These are phyloP conservation scores for Neoniphon sammara DNA, from an alignment of 2,797 vertebrate species.

Conservation along the genomic window DNA sequence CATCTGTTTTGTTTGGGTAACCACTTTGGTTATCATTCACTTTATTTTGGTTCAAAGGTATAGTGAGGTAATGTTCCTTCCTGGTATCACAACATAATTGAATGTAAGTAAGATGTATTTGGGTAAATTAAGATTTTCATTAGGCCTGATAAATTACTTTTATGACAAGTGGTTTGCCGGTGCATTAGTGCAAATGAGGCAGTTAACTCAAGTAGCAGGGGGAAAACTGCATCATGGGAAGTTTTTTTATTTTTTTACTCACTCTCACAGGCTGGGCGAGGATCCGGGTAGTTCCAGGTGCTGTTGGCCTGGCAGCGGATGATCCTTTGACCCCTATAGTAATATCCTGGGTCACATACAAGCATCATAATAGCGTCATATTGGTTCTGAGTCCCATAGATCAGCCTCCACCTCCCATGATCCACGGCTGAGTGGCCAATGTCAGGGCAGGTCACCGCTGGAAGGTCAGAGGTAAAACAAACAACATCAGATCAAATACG, in stretches of 20 bases:
- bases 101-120: slow-evolving; percentile 23
- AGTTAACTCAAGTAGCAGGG: neutral
- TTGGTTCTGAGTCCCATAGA: slow-evolving; percentile 94
- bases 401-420: slow-evolving; percentile 95
- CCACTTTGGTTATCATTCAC: slow-evolving; percentile 3
- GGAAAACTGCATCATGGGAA: neutral
- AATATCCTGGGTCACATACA: slow-evolving; percentile 96
- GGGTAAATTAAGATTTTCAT: slow-evolving; percentile 19
- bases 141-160: slow-evolving; percentile 26
- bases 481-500: neutral
- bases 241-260: slow-evolving; percentile 74
- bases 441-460: slow-evolving; percentile 93
- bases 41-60: slow-evolving; percentile 33
- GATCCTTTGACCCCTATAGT: slow-evolving; percentile 93
- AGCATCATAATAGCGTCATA: slow-evolving; percentile 96
- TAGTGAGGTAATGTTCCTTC: neutral
- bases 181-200: neutral
- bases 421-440: slow-evolving; percentile 90
- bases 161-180: neutral
- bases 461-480: slow-evolving; percentile 32
- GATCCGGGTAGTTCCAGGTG: slow-evolving; percentile 92
- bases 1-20: slow-evolving; percentile 25
- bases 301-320: slow-evolving; percentile 93
- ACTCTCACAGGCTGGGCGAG: slow-evolving; percentile 92
- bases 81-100: slow-evolving; percentile 14